These are phyloP conservation scores for Autographa gamma DNA, from an alignment of 2,888 invertebrate species.

Conservation along the genomic window DNA sequence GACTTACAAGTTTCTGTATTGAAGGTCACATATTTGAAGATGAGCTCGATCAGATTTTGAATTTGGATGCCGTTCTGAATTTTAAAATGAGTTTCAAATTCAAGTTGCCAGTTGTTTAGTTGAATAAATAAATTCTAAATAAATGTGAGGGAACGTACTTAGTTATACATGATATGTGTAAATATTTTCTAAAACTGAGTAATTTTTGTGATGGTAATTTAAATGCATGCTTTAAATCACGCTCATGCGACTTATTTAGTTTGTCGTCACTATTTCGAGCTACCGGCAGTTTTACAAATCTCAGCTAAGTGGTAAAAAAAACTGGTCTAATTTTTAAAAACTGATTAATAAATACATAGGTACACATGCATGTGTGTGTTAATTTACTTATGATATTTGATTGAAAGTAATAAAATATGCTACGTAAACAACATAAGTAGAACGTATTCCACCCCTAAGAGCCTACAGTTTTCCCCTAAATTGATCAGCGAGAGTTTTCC, in stretches of 20 bases:
- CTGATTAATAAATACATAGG: too few species aligned
- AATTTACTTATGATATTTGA: too few species aligned
- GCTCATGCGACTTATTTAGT: too few species aligned
- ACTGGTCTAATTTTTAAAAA: background rate
- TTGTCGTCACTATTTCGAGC: too few species aligned
- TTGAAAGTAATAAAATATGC: slow-evolving; percentile 8
- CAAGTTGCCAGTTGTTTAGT: slow-evolving; percentile 1
- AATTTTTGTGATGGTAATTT: too few species aligned
- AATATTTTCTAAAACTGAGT: too few species aligned
- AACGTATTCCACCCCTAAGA: slow-evolving; percentile 34
- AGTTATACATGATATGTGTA: too few species aligned
- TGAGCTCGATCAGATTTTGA: slow-evolving; percentile 59
- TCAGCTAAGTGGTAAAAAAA: background rate
- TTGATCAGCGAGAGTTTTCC: slow-evolving; percentile 51
- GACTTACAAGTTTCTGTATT: slow-evolving; percentile 67
- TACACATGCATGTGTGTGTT: background rate
- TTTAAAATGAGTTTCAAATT: slow-evolving; percentile 41
- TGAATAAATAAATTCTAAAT: slow-evolving; percentile 8
- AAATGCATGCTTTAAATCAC: too few species aligned
- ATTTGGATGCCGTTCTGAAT: slow-evolving; percentile 52
- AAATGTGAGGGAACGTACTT: too few species aligned
- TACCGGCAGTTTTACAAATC: too few species aligned
- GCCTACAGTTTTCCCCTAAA: slow-evolving; percentile 37
- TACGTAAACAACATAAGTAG: background rate
- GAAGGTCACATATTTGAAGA: slow-evolving; percentile 76